A percentile compares a stretch with the other conserved stretches of the same genome.
Evolutionary conservation across 2,113 vertebrate species (phyloP).

Genomic region (Rutilus rutilus): DNA sequence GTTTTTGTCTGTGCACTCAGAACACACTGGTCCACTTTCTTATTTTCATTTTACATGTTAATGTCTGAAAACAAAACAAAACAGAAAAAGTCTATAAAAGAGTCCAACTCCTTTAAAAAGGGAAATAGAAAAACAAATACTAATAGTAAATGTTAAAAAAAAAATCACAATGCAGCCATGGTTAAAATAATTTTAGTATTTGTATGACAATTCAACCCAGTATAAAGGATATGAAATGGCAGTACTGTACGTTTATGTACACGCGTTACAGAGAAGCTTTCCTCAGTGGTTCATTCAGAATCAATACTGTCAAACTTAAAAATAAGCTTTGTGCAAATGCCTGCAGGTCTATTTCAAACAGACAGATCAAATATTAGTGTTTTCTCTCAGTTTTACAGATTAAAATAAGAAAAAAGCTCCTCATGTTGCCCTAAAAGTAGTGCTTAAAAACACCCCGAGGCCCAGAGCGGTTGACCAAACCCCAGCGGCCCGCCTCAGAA

Average conservation of each 20-base stretch:
- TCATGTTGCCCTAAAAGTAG: slow-evolving; percentile 41
- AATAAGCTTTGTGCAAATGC: slow-evolving; percentile 55
- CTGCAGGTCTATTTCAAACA: slow-evolving; percentile 41
- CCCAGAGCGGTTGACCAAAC: background rate
- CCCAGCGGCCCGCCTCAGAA: background rate
- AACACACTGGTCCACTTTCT: slow-evolving; percentile 43
- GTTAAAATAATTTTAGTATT: slow-evolving; percentile 54
- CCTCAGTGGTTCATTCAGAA: slow-evolving; percentile 50
- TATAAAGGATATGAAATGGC: slow-evolving; percentile 54
- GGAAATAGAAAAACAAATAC: slow-evolving; percentile 56
- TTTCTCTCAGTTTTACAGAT: background rate
- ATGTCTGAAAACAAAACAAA: slow-evolving; percentile 52
- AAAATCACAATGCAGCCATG: slow-evolving; percentile 50
- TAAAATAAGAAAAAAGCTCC: slow-evolving; percentile 1
- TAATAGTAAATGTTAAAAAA: slow-evolving; percentile 49
- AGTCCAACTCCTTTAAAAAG: slow-evolving; percentile 59
- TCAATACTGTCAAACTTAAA: slow-evolving; percentile 56
- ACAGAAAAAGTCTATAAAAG: slow-evolving; percentile 55
- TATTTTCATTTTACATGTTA: slow-evolving; percentile 50
- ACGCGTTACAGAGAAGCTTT: slow-evolving; percentile 45
- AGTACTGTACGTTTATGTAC: slow-evolving; percentile 43
- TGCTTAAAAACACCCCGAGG: slow-evolving; percentile 34
- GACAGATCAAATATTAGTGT: slow-evolving; percentile 48
- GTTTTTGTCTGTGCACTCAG: slow-evolving; percentile 53
- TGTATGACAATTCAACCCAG: slow-evolving; percentile 45